Evolutionary conservation across 2,888 invertebrate genomes (phyloP).

Genomic region (Chironomus riparius): DNA sequence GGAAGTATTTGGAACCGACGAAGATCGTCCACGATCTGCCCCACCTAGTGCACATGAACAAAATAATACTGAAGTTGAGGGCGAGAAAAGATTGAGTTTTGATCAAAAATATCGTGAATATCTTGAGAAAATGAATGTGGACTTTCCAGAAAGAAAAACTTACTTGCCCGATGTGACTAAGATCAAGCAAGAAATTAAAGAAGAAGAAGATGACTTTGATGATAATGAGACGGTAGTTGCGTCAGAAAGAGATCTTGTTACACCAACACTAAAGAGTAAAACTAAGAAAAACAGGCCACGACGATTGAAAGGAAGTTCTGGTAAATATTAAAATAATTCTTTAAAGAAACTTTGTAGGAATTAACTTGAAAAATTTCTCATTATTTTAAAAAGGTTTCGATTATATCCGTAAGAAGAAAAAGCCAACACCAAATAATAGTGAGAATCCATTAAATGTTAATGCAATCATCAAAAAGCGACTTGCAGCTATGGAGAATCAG

Average conservation of each 20-base stretch:
- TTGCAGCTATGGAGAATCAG: conserved; percentile 29
- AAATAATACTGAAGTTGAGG: conserved; percentile 37
- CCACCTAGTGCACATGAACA: conserved; percentile 49
- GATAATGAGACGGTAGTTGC: conserved; percentile 1
- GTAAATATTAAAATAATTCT: conserved; percentile 28
- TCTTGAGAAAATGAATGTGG: conserved; percentile 35
- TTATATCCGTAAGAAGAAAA: conserved; percentile 83
- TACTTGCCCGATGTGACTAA: not conserved
- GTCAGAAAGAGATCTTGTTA: conserved; percentile 3
- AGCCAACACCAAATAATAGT: conserved; percentile 48
- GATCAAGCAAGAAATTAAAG: not conserved
- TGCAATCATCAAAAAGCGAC: conserved; percentile 24
- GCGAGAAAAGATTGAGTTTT: conserved; percentile 32
- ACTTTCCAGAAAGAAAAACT: conserved; percentile 28
- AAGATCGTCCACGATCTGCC: conserved; percentile 71
- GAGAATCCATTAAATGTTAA: conserved; percentile 42
- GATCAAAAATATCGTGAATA: conserved; percentile 39
- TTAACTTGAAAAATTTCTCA: not conserved
- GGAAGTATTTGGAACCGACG: conserved; percentile 63
- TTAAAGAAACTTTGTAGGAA: not conserved
- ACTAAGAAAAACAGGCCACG: conserved; percentile 29
- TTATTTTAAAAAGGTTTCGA: conserved; percentile 56
- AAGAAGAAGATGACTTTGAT: not conserved
- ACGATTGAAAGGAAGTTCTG: conserved; percentile 40
- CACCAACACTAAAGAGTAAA: conserved; percentile 5